Percentiles rank a stretch among this genome's conserved stretches.
Evolutionary conservation across 2,888 invertebrate species (phyloP).

Genomic region (Clanis bilineata): DNA sequence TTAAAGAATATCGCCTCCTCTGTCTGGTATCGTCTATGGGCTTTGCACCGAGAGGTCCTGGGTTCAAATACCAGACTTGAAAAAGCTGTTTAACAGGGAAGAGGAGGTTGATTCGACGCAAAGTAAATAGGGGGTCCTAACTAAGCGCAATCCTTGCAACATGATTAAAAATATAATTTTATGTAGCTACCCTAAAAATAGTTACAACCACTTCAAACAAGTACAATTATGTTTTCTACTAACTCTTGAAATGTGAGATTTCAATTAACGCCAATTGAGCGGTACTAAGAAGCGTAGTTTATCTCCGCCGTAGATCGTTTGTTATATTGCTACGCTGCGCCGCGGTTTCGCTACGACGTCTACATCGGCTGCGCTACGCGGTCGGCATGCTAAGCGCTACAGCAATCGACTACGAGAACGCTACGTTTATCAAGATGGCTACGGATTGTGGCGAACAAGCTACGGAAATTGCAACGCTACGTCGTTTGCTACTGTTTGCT

Average conservation of each 20-base stretch:
- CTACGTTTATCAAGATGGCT: slow-evolving; percentile 16
- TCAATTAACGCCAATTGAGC: slow-evolving; percentile 14
- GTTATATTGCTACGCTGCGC: slow-evolving; percentile 11
- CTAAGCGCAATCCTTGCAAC: too few relatives aligned
- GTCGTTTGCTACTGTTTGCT: slow-evolving; percentile 1
- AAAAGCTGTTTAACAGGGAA: too few relatives aligned
- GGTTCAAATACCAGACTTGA: too few relatives aligned
- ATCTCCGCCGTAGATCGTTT: slow-evolving; percentile 7
- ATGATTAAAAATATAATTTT: too few relatives aligned
- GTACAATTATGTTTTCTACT: neutral
- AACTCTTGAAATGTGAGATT: neutral
- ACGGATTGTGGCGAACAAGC: slow-evolving; percentile 14
- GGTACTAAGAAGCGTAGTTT: slow-evolving; percentile 8
- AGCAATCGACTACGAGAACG: slow-evolving; percentile 14
- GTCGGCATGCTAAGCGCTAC: slow-evolving; percentile 16
- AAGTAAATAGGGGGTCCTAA: too few relatives aligned
- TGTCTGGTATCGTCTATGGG: too few relatives aligned
- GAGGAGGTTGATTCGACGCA: too few relatives aligned
- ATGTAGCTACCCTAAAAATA: too few relatives aligned
- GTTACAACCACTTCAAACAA: neutral
- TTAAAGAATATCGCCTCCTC: too few relatives aligned
- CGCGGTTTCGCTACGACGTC: slow-evolving; percentile 12
- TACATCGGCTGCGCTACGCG: slow-evolving; percentile 15
- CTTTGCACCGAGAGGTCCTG: too few relatives aligned
- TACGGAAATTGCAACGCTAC: slow-evolving; percentile 10